A percentile compares a stretch with the other conserved stretches of the same genome.
These are phyloP conservation scores for Larimichthys polyactis DNA, from an alignment of 2,113 vertebrate genomes.

Conservation along the genomic window DNA sequence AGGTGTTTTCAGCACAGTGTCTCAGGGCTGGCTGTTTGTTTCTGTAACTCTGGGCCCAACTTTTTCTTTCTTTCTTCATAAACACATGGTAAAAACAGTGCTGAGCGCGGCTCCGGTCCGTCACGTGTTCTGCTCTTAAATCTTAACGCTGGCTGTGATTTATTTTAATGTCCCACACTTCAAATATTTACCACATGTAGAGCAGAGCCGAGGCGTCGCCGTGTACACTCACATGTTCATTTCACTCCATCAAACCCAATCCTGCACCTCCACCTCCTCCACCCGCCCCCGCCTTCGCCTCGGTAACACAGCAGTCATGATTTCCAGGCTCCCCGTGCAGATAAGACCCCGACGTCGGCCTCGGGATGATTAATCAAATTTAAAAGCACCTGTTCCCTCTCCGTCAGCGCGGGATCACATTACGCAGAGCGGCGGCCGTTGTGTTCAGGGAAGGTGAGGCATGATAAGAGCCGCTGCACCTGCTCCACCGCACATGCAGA, in stretches of 20 bases:
- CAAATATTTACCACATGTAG: conserved; percentile 27
- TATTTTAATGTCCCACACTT: conserved; percentile 21
- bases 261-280: not conserved
- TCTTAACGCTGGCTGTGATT: conserved; percentile 18
- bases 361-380: conserved; percentile 73
- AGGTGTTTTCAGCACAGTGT: too few relatives aligned
- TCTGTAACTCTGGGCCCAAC: too few relatives aligned
- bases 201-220: not conserved
- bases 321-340: conserved; percentile 62
- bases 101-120: not conserved
- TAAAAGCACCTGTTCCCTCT: conserved; percentile 79
- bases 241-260: conserved; percentile 51
- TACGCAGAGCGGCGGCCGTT: conserved; percentile 58
- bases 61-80: not conserved
- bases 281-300: not conserved
- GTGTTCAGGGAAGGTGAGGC: conserved; percentile 61
- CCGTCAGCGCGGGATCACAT: conserved; percentile 73
- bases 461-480: conserved; percentile 67
- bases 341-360: conserved; percentile 70
- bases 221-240: conserved; percentile 44
- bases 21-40: not conserved
- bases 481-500: conserved; percentile 58
- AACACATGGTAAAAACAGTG: not conserved
- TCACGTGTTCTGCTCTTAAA: not conserved
- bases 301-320: conserved; percentile 65